Percentiles rank a stretch among this genome's conserved stretches.
These are phyloP conservation scores for Chaetops frenatus DNA, from an alignment of 2,113 vertebrate species.

Conservation along the genomic window DNA sequence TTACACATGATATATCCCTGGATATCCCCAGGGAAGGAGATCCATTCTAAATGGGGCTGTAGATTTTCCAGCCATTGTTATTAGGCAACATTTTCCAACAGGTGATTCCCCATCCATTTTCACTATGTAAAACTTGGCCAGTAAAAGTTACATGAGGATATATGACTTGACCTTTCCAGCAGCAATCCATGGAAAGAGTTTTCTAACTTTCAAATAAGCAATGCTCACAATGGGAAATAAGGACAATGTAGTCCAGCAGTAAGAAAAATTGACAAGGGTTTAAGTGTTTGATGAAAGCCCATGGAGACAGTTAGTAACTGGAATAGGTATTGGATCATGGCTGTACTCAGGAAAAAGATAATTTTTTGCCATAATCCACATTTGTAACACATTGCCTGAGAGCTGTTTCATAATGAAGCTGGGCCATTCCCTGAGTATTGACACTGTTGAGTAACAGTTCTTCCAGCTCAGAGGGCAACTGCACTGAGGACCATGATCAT, in stretches of 20 bases:
- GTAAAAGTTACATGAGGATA: background rate
- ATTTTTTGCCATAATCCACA: background rate
- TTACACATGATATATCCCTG: background rate
- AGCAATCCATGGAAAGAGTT: background rate
- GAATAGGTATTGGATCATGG: background rate
- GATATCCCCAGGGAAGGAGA: background rate
- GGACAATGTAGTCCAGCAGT: background rate
- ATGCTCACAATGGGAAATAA: background rate
- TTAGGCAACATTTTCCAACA: background rate
- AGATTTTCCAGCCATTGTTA: background rate
- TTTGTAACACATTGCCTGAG: background rate
- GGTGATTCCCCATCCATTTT: background rate
- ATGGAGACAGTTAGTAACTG: background rate
- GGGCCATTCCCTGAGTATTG: background rate
- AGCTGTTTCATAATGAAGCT: background rate
- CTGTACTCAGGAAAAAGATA: background rate
- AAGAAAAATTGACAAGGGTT: background rate
- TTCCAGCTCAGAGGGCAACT: background rate
- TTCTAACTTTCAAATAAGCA: background rate
- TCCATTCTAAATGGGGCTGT: rapidly evolving
- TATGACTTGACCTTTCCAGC: background rate
- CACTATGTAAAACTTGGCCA: background rate
- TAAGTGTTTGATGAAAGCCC: background rate
- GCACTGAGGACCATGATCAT: background rate
- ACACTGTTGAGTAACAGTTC: background rate